phyloP scores from a whole-genome alignment of 2,888 invertebrate genomes.

The Drosophila stalkeri region DNA sequence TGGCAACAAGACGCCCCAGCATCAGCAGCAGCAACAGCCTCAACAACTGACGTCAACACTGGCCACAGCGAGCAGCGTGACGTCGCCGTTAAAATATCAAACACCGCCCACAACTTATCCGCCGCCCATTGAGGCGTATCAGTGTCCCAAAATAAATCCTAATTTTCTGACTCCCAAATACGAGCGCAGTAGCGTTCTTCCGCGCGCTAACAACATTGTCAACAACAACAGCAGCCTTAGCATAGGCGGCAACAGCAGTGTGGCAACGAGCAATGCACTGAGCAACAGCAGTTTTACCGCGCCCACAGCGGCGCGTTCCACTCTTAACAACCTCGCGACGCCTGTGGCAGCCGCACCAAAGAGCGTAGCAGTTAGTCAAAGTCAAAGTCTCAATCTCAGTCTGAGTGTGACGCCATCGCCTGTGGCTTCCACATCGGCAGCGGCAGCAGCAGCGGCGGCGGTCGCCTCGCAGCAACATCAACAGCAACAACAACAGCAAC shows the following conservation, averaged over 20 bases:
- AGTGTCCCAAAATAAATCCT: constrained; percentile 85
- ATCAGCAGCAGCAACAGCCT: constrained; percentile 44
- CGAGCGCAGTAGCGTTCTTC: constrained; percentile 77
- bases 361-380: constrained; percentile 22
- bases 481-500: constrained; percentile 8
- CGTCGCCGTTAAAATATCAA: constrained; percentile 83
- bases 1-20: constrained; percentile 64
- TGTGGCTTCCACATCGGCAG: constrained; percentile 65
- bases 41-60: constrained; percentile 62
- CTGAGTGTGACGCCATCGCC: constrained; percentile 40
- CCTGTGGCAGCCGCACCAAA: constrained; percentile 17
- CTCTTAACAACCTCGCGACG: constrained; percentile 20
- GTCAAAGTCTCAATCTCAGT: constrained; percentile 52
- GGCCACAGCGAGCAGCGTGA: constrained; percentile 37
- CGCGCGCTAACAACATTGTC: constrained; percentile 67
- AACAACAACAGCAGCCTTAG: constrained; percentile 17
- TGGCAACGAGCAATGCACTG: neutral
- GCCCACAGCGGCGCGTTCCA: constrained; percentile 3
- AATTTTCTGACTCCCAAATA: constrained; percentile 85
- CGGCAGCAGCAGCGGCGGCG: constrained; percentile 52
- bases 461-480: constrained; percentile 15
- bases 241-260: constrained; percentile 1
- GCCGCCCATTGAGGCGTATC: constrained; percentile 84
- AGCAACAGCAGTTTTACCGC: constrained; percentile 10
- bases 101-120: constrained; percentile 84